Conservation (phyloP, 2,888 invertebrate species). For the Euzophera pinguis region DNA sequence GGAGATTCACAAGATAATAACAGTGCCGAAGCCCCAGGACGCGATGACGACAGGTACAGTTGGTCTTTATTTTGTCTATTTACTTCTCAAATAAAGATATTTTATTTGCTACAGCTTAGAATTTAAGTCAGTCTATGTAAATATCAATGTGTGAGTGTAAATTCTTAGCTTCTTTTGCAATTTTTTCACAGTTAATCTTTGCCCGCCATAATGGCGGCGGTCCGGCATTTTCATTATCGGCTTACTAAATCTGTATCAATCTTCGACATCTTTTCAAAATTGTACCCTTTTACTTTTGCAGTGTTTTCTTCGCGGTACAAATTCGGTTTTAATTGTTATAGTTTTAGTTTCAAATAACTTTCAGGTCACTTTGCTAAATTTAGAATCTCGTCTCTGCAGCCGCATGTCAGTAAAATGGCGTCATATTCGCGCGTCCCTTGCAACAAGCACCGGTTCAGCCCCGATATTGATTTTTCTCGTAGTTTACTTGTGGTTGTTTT, state of each 20-base stretch:
- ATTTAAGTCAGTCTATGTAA: constrained; percentile 16
- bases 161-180: constrained; percentile 35
- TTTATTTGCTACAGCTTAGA: background rate
- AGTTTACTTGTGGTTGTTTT: constrained; percentile 33
- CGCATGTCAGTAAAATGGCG: constrained; percentile 77
- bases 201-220: constrained; percentile 70
- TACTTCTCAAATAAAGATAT: constrained; percentile 3
- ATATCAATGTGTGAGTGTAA: constrained; percentile 12
- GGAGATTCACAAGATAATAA: constrained; percentile 85
- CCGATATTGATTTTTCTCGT: constrained; percentile 55
- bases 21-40: constrained; percentile 86
- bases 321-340: constrained; percentile 52
- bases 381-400: constrained; percentile 50
- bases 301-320: constrained; percentile 55
- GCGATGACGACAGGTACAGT: constrained; percentile 89
- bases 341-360: constrained; percentile 69
- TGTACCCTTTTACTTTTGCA: constrained; percentile 57
- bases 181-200: constrained; percentile 48
- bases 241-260: constrained; percentile 62
- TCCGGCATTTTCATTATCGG: constrained; percentile 63
- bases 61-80: constrained; percentile 27
- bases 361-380: constrained; percentile 54
- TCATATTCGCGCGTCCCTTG: constrained; percentile 69
- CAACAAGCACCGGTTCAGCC: constrained; percentile 64
- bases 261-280: constrained; percentile 69